These are phyloP conservation scores for Pollenia labialis DNA, from an alignment of 2,888 invertebrate genomes.

Conservation along the genomic window DNA sequence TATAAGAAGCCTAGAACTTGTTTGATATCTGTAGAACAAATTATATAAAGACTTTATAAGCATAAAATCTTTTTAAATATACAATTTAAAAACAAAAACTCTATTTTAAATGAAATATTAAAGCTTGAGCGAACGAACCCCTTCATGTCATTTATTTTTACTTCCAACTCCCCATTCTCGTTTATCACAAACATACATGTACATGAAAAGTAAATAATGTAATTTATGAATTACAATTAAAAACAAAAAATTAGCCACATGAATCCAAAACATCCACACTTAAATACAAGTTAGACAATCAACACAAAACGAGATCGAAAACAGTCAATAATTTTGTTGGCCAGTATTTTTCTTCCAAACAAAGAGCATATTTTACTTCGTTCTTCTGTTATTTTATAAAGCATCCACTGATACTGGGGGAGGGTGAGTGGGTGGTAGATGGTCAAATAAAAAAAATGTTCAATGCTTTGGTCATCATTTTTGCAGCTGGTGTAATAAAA, in stretches of 20 bases:
- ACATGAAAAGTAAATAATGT: conserved; percentile 77
- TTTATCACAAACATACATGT: conserved; percentile 20
- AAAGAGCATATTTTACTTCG: background rate
- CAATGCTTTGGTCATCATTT: conserved; percentile 80
- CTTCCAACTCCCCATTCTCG: background rate
- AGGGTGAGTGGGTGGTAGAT: conserved; percentile 33
- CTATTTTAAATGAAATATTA: background rate
- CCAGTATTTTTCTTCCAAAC: background rate
- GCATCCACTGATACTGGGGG: conserved; percentile 19
- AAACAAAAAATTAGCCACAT: conserved; percentile 78
- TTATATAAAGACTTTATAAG: too few species aligned
- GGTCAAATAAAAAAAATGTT: conserved; percentile 54
- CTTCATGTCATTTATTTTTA: background rate
- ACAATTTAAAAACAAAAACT: background rate
- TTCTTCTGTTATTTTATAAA: conserved; percentile 25
- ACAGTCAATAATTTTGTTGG: conserved; percentile 54
- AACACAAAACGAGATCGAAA: conserved; percentile 49
- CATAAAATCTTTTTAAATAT: too few species aligned
- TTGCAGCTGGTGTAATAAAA: conserved; percentile 82
- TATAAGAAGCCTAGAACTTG: too few species aligned
- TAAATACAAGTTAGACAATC: conserved; percentile 43
- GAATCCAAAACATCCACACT: conserved; percentile 70
- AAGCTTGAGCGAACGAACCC: background rate
- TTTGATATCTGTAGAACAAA: too few species aligned
- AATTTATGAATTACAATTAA: conserved; percentile 83